A percentile compares a stretch with the other conserved stretches of the same genome.
Evolutionary conservation across 1,140 invertebrate species (phyloP).

Genomic region (Laodelphax striatellus): DNA sequence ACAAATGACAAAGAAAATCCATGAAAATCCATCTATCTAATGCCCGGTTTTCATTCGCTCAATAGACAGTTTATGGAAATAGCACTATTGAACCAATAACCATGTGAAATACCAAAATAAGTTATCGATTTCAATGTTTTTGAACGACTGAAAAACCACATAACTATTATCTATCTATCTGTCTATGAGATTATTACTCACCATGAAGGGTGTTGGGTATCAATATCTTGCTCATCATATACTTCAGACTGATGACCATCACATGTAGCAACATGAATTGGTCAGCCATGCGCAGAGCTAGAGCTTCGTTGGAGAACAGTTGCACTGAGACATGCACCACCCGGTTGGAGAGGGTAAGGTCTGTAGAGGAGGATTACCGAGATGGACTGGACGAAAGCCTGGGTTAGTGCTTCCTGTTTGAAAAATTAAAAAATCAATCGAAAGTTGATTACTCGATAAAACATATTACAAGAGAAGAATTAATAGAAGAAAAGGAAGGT

Average conservation of each 20-base stretch:
- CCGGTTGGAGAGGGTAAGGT: conserved; percentile 83
- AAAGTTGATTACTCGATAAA: no score
- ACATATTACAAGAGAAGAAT: no score
- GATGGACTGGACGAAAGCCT: conserved; percentile 86
- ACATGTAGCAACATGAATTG: conserved; percentile 82
- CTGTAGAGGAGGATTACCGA: conserved; percentile 74
- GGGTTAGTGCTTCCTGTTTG: conserved; percentile 73
- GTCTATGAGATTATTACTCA: conserved; percentile 37
- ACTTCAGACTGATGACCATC: conserved; percentile 84
- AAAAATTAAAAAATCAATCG: conserved; percentile 6
- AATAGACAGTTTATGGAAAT: no score
- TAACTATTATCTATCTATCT: no score
- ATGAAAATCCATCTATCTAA: no score
- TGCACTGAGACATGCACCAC: conserved; percentile 96
- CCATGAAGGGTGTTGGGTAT: conserved; percentile 77
- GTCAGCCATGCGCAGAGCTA: conserved; percentile 83
- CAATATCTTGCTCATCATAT: conserved; percentile 88
- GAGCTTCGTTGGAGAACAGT: conserved; percentile 85
- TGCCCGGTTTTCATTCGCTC: no score
- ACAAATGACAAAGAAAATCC: no score
- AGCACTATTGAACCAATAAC: no score
- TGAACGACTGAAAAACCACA: no score
- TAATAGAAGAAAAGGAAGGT: no score
- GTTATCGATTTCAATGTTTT: no score
- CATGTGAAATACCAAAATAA: no score